These are phyloP conservation scores for Rhincodon typus DNA, from an alignment of 2,797 vertebrate species.

Conservation along the genomic window DNA sequence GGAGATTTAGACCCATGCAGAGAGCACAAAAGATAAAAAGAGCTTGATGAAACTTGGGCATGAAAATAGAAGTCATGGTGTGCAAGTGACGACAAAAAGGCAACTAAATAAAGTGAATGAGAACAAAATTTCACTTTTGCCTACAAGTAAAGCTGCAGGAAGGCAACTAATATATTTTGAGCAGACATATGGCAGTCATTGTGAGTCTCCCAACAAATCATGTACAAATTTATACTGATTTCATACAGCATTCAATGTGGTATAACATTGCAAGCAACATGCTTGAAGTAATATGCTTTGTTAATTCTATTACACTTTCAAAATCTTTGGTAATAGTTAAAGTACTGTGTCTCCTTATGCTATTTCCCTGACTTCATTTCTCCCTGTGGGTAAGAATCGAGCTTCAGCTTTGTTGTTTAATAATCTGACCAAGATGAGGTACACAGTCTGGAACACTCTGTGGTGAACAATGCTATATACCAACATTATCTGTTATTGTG, in stretches of 20 bases:
- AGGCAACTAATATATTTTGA: background rate
- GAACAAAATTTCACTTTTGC: background rate
- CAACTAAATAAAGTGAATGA: background rate
- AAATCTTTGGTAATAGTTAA: background rate
- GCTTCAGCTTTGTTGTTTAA: background rate
- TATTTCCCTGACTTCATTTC: background rate
- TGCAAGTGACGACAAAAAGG: background rate
- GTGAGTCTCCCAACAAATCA: background rate
- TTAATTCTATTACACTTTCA: slow-evolving; percentile 11
- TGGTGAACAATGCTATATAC: background rate
- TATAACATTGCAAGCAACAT: background rate
- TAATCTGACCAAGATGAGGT: background rate
- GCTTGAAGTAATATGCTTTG: background rate
- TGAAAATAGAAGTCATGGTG: background rate
- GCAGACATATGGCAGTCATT: background rate
- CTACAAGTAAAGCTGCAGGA: background rate
- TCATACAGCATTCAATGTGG: background rate
- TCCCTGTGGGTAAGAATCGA: background rate
- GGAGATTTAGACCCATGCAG: background rate
- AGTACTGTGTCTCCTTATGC: background rate
- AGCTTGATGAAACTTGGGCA: background rate
- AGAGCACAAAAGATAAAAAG: background rate
- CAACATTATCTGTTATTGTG: background rate
- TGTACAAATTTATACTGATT: background rate
- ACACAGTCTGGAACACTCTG: background rate